Evolutionary conservation across 2,797 vertebrate species (phyloP).

Genomic region (Nyctalus aviator): DNA sequence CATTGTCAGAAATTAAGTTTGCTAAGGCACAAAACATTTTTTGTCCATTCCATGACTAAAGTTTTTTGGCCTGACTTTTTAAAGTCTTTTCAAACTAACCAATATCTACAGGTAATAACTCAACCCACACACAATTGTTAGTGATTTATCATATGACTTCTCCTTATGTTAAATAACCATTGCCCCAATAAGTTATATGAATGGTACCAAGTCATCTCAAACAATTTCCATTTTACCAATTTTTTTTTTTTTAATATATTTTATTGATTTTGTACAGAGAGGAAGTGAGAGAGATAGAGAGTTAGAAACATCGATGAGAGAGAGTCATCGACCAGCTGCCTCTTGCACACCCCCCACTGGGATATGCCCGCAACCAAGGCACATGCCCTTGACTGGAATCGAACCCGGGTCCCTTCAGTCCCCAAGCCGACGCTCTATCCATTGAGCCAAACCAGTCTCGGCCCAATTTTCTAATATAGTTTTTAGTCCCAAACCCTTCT

Average conservation of each 20-base stretch:
- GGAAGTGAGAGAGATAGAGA: too few species aligned
- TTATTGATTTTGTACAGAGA: too few species aligned
- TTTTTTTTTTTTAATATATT: conserved; percentile 50
- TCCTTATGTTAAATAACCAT: conserved; percentile 7
- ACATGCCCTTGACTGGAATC: too few species aligned
- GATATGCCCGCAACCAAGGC: too few species aligned
- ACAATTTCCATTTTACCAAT: conserved; percentile 10
- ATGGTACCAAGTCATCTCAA: neutral
- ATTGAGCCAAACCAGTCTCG: too few species aligned
- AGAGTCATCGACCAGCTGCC: too few species aligned
- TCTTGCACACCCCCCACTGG: too few species aligned
- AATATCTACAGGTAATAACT: neutral
- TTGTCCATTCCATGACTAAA: neutral
- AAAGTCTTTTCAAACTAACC: conserved; percentile 51
- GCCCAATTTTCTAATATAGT: conserved; percentile 7
- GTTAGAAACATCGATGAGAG: too few species aligned
- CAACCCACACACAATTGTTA: conserved; percentile 21
- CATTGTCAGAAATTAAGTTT: neutral
- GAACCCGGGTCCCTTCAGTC: too few species aligned
- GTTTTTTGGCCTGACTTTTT: conserved; percentile 44
- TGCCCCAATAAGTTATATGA: neutral
- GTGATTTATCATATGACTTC: conserved; percentile 11
- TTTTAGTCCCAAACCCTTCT: conserved; percentile 1
- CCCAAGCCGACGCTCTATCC: too few species aligned
- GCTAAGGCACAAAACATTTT: conserved; percentile 43